Percentiles rank a stretch among this genome's conserved stretches.
Conservation (phyloP, 2,888 invertebrate species). For the Petrophora chlorosata region DNA sequence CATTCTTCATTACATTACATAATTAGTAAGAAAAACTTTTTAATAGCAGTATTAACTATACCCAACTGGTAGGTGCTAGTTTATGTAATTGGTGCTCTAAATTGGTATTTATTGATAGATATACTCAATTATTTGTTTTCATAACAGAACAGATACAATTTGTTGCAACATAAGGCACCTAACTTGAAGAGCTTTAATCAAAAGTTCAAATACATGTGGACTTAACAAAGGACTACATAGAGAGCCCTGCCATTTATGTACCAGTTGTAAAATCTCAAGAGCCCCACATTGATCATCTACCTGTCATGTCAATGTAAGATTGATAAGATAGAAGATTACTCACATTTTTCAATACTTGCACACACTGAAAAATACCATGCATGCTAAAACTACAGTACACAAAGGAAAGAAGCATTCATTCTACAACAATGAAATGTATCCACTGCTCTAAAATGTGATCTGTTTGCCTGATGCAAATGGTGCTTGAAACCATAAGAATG, state of each 20-base stretch:
- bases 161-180: no score
- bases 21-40: no score
- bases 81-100: no score
- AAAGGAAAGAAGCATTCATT: slow-evolving; percentile 28
- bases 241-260: background rate
- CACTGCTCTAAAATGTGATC: background rate
- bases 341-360: slow-evolving; percentile 26
- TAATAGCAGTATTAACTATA: no score
- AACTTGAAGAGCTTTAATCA: no score
- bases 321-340: slow-evolving; percentile 40
- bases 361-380: slow-evolving; percentile 29
- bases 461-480: background rate
- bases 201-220: no score
- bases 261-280: slow-evolving; percentile 13
- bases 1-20: no score
- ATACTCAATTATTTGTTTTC: no score
- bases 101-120: no score
- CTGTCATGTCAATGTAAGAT: slow-evolving; percentile 39
- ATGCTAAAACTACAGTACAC: slow-evolving; percentile 27
- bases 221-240: no score
- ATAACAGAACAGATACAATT: no score
- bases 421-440: slow-evolving; percentile 4
- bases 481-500: slow-evolving; percentile 18
- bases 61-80: no score
- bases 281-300: slow-evolving; percentile 36